Evolutionary conservation across 2,113 vertebrate species (phyloP), one percentile per base, ranked within the genome.

Genomic region (Upupa epops): DNA sequence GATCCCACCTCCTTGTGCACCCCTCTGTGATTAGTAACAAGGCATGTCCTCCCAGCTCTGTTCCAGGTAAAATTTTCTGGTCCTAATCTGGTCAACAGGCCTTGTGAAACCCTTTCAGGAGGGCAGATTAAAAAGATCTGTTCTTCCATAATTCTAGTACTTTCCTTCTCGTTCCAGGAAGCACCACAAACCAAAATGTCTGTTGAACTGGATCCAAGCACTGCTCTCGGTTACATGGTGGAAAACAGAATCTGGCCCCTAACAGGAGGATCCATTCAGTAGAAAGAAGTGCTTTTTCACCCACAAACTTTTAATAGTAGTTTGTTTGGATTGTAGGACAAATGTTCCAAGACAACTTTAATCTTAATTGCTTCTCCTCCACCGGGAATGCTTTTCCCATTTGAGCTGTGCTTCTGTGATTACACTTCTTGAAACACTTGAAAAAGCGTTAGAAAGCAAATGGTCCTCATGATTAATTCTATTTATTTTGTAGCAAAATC

Each of bases 321-420:
- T 14, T 88, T 66, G 8, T 40, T 70, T 71, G 71, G n/a, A 56
- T 89, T 83, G 87, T 80, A 49, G 34, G 34, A 86, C 37, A 48
- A 76, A 31, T 40, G 18, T 65, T 88, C 25, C 56, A 66, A 60
- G 36, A 1, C 10, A 86, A 61, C 86, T 88, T 94, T 37, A 77
- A 78, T 84, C 83, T 82, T 72, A 84, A 88, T 93, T 94, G 40
- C 54, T 65, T 86, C 54, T 64, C 48, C 69, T 34, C 40, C 64
- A n/a, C 11, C 40, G 45, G 69, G 42, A n/a, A 70, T 70, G 75
- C n/a, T 7, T 36, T 69, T 51, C 17, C 28, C 34, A 31, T 78
- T 72, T 83, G 54, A 55, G 49, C 74, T 82, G 3, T 76, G 84
- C 90, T 90, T 93, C 55, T 36, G 32, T 8, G 8, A 76, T 24